Conservation (phyloP, 2,113 vertebrate genomes). For the Montifringilla adamsi region DNA sequence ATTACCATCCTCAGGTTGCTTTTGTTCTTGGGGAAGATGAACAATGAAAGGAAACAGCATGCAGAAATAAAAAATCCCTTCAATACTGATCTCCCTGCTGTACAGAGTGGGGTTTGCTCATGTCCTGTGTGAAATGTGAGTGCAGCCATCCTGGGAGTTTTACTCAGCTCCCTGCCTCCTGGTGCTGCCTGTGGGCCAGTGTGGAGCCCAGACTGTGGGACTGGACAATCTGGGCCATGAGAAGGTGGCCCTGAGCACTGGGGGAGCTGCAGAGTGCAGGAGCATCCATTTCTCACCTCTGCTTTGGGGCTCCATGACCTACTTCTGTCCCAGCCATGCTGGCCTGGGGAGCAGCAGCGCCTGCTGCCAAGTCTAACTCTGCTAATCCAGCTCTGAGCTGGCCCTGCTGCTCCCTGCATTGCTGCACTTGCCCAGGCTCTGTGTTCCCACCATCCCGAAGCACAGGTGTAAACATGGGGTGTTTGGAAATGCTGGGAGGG, state of each 20-base stretch:
- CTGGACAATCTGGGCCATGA: rapidly evolving
- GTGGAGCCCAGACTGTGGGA: background rate
- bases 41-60: background rate
- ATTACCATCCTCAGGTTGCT: background rate
- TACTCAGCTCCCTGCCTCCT: background rate
- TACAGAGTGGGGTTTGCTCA: rapidly evolving
- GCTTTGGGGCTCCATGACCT: background rate
- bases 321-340: background rate
- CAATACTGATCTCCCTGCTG: background rate
- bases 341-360: background rate
- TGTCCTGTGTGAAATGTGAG: rapidly evolving
- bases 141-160: background rate
- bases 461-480: background rate
- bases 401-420: background rate
- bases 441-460: background rate
- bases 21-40: background rate
- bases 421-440: background rate
- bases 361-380: background rate
- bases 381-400: background rate
- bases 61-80: background rate
- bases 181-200: background rate
- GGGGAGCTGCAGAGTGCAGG: background rate
- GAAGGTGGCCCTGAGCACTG: background rate
- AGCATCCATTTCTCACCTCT: background rate
- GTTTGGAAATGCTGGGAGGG: background rate